A percentile compares a stretch with the other conserved stretches of the same genome.
Conservation (phyloP, 1,140 invertebrate genomes). For the Caenorhabditis briggsae region DNA sequence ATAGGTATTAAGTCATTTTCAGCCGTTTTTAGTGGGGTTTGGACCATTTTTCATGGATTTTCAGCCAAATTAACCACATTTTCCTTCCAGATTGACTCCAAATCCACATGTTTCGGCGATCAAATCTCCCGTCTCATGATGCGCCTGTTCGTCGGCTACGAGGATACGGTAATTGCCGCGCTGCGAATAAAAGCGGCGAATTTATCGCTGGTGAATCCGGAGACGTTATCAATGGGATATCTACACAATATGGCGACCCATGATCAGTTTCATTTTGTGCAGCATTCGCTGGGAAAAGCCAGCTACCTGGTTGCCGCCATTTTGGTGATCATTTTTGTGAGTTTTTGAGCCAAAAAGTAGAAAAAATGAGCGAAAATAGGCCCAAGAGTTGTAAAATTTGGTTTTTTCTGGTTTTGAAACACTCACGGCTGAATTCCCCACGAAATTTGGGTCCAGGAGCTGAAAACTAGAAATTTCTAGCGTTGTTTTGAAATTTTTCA, state of each 20-base stretch:
- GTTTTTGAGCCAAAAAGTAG: conserved; percentile 80
- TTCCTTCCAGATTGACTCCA: conserved; percentile 78
- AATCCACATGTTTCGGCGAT: conserved; percentile 89
- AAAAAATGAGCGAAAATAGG: not conserved
- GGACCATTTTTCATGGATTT: conserved; percentile 80
- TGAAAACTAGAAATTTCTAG: no score
- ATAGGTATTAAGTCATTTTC: no score
- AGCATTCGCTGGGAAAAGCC: conserved; percentile 92
- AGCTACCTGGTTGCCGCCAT: conserved; percentile 89
- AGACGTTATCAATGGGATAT: conserved; percentile 78
- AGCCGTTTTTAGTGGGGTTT: no score
- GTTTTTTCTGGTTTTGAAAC: not conserved
- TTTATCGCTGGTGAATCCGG: conserved; percentile 75
- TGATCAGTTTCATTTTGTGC: conserved; percentile 98
- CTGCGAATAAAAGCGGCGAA: conserved; percentile 94
- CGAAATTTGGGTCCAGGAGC: no score
- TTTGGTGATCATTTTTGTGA: conserved; percentile 98
- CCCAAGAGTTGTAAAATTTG: not conserved
- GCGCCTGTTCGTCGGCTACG: conserved; percentile 93
- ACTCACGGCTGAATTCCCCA: no score
- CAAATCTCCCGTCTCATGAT: conserved; percentile 87
- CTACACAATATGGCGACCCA: conserved; percentile 93
- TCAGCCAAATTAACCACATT: conserved; percentile 82
- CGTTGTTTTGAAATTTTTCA: no score
- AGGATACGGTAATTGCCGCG: conserved; percentile 95